Percentiles rank a stretch among this genome's conserved stretches.
These are phyloP conservation scores for Mesembrinibis cayennensis DNA, from an alignment of 2,113 vertebrate genomes.

Conservation along the genomic window DNA sequence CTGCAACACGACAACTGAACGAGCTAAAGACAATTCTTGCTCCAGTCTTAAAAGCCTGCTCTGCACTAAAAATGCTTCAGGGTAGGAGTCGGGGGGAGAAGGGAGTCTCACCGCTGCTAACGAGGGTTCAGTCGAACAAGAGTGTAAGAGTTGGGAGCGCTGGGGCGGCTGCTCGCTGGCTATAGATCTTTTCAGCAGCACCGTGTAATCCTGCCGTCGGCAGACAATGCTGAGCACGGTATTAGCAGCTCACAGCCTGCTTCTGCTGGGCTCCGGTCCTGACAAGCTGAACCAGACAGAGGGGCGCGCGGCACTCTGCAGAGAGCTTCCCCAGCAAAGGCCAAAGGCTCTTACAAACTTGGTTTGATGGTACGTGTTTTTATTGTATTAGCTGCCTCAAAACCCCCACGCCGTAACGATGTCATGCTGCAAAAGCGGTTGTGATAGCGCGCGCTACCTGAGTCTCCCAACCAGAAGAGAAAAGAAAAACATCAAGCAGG, in stretches of 20 bases:
- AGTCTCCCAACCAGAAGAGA: background rate
- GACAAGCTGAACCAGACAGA: background rate
- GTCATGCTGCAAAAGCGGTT: background rate
- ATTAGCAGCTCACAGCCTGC: background rate
- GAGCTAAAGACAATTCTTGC: background rate
- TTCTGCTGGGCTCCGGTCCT: background rate
- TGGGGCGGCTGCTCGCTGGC: background rate
- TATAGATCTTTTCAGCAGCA: background rate
- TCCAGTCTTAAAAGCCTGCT: background rate
- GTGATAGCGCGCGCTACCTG: background rate
- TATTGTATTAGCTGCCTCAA: background rate
- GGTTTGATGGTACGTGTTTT: background rate
- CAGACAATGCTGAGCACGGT: background rate
- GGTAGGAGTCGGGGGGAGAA: background rate
- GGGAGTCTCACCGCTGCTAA: background rate
- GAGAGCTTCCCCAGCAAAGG: background rate
- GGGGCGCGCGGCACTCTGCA: background rate
- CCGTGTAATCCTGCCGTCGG: background rate
- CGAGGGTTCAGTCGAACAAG: background rate
- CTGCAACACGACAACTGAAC: background rate
- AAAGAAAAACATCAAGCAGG: background rate
- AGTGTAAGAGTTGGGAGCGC: background rate
- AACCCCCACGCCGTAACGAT: fast-evolving
- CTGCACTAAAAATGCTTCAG: background rate
- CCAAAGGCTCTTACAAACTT: background rate